Evolutionary conservation across 92 coral and sea anemone species (phyloP).

Genomic region (Bergia sp.): DNA sequence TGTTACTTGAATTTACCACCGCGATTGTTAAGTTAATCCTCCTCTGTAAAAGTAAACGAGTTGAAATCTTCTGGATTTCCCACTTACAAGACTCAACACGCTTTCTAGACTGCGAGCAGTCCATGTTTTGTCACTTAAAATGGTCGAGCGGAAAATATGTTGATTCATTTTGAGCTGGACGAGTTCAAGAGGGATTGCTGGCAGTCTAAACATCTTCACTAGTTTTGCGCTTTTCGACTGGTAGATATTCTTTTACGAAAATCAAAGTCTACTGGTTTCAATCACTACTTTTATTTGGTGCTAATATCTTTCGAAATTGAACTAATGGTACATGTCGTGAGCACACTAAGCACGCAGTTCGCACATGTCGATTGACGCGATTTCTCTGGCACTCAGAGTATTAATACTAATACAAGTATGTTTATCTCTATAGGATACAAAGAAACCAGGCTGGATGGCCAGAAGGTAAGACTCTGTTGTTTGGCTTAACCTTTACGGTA

Average conservation of each 20-base stretch:
- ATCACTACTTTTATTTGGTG: too few species aligned
- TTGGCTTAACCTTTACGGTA: not conserved
- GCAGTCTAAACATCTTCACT: too few species aligned
- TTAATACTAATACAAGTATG: not conserved
- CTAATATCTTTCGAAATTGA: too few species aligned
- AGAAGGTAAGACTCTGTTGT: constrained; percentile 61
- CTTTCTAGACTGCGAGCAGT: too few species aligned
- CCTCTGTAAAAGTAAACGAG: not conserved
- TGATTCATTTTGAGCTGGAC: too few species aligned
- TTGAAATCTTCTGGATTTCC: not conserved
- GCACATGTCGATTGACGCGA: not conserved
- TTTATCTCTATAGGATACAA: constrained; percentile 60
- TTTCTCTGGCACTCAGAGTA: not conserved
- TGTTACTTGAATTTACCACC: not conserved
- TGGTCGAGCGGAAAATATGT: too few species aligned
- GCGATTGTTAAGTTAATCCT: not conserved
- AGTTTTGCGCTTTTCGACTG: too few species aligned
- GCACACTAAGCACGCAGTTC: not conserved
- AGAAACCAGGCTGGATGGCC: constrained; percentile 73
- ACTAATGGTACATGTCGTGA: not conserved
- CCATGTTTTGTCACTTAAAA: too few species aligned
- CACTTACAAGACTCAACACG: not conserved
- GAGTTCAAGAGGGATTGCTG: too few species aligned
- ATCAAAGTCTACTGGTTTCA: too few species aligned
- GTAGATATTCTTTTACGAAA: too few species aligned